Percentiles rank a stretch among this genome's conserved stretches.
Conservation (phyloP, 2,113 vertebrate genomes). For the Eurystomus gularis region DNA sequence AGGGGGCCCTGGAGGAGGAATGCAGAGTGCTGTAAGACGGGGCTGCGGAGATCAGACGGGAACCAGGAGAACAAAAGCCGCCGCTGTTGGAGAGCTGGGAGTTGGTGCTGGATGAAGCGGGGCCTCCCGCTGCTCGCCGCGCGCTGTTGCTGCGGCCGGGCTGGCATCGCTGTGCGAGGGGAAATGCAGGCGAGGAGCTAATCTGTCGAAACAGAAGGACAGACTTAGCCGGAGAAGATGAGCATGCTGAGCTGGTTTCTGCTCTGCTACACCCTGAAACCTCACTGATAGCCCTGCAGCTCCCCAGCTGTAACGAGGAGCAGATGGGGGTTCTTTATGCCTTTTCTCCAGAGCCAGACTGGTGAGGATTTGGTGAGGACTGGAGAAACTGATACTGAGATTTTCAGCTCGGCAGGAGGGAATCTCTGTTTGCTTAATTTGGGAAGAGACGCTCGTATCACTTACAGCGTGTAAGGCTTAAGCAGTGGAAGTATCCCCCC, state of each 20-base stretch:
- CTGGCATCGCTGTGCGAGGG: not conserved
- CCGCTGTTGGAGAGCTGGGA: not conserved
- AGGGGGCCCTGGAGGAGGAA: not conserved
- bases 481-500: not conserved
- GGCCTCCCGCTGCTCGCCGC: not conserved
- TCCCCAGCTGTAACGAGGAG: slow-evolving; percentile 39
- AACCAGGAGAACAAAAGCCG: not conserved
- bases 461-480: slow-evolving; percentile 2
- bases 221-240: slow-evolving; percentile 64
- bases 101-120: not conserved
- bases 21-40: not conserved
- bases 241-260: slow-evolving; percentile 59
- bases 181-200: slow-evolving; percentile 22
- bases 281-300: slow-evolving; percentile 16
- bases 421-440: slow-evolving; percentile 36
- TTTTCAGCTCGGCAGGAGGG: slow-evolving; percentile 16
- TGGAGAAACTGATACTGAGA: slow-evolving; percentile 59
- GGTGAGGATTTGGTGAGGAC: slow-evolving; percentile 43
- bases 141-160: not conserved
- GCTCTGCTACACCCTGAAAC: slow-evolving; percentile 56
- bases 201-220: slow-evolving; percentile 61
- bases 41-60: not conserved
- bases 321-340: slow-evolving; percentile 34
- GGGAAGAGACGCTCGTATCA: not conserved
- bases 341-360: slow-evolving; percentile 37